Base-by-base conservation (phyloP, 2,888 invertebrate species). In the Cabera pusaria region DNA sequence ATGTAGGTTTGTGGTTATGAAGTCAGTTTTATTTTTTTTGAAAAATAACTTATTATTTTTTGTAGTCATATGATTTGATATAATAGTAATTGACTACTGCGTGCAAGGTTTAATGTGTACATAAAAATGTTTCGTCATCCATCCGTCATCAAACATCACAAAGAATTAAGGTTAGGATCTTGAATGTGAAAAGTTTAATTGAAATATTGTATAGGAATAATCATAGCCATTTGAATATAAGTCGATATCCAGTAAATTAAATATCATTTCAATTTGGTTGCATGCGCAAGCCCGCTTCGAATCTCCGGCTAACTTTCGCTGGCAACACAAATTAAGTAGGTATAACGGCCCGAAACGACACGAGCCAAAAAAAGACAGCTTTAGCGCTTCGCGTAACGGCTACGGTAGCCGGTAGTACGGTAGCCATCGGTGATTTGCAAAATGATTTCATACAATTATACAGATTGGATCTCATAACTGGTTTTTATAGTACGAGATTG, bases 311-410 rank as follows among this genome's bases (percentile, higher is more conserved):
- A 86, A 88, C 87, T 87, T 88, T 88, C 87, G 87, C 87, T 85
- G 77, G 67, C 74, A 72, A 43, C 64, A 59, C 61, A 69, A 63
- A 49, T 49, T 69, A 66, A 64, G 66, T 67, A 77, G 62, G 68
- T 70, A 78, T 85, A 86, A 84, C 82, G 85, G 85, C 73, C 52
- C 71, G 60, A 60, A 70, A 81, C 85, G 83, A 86, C 84, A 74
- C 85, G 85, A 83, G 81, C 84, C 87, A 84, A 84, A 72, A 73
- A 72, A 72, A 66, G 64, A 58, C 59, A 58, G 61, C 65, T 71
- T 80, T 75, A 67, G 74, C 74, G 79, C 75, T 82, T 77, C 83
- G 85, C 85, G 86, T 86, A 87, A 86, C 86, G 85, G 86, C 78
- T 64, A 65, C 84, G 69, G 85, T 84, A 85, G 86, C 83, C 43